These are phyloP conservation scores for Calonectris borealis DNA, from an alignment of 2,113 vertebrate species.

Conservation along the genomic window DNA sequence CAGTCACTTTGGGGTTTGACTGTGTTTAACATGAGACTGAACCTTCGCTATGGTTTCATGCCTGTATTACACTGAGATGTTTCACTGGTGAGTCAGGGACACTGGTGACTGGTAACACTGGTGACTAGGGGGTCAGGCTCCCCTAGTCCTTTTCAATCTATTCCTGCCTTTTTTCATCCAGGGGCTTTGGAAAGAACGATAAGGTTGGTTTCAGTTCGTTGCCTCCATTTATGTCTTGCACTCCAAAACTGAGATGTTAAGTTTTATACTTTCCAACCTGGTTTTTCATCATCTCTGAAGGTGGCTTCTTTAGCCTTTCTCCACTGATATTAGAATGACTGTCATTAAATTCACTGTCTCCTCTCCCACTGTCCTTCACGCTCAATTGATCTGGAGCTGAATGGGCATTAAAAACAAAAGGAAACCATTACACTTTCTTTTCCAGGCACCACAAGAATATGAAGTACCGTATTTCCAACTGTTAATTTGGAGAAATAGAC, in stretches of 20 bases:
- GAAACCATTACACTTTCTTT: conserved; percentile 32
- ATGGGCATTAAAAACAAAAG: conserved; percentile 58
- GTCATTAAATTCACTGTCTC: conserved; percentile 80
- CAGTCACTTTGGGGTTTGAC: neutral
- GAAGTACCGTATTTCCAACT: neutral
- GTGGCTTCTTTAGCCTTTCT: conserved; percentile 67
- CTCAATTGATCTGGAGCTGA: conserved; percentile 77
- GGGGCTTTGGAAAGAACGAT: neutral
- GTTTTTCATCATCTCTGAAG: conserved; percentile 66
- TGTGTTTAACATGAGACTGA: neutral
- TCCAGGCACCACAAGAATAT: neutral
- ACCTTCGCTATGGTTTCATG: neutral
- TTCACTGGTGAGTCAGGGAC: neutral
- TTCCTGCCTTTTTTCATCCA: neutral
- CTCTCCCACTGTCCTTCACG: conserved; percentile 80
- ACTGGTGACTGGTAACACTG: neutral
- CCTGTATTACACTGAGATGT: neutral
- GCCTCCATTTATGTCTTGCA: neutral
- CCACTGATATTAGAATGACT: conserved; percentile 72
- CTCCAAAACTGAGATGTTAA: neutral
- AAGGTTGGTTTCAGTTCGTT: neutral
- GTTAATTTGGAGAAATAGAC: neutral
- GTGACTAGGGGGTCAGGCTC: neutral
- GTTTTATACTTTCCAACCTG: conserved; percentile 55
- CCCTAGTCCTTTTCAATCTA: neutral